A percentile compares a stretch with the other conserved stretches of the same genome.
Conservation (phyloP, 2,888 invertebrate genomes). For the Cheilosia soror region DNA sequence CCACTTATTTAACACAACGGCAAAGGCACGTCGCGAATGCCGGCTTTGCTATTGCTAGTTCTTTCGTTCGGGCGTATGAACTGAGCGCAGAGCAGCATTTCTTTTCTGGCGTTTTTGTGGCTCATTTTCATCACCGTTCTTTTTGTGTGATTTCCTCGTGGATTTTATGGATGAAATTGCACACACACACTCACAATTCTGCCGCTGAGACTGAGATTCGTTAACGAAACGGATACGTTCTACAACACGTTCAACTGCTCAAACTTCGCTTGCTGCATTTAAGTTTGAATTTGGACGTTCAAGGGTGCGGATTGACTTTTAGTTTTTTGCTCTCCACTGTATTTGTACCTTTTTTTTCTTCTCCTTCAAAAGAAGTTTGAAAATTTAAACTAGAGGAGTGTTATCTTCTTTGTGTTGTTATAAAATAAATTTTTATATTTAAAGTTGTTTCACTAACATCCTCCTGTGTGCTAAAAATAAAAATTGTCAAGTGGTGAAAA, state of each 20-base stretch:
- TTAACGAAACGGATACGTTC: constrained; percentile 42
- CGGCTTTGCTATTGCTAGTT: constrained; percentile 50
- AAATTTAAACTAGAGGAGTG: background rate
- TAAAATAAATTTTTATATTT: background rate
- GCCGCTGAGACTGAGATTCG: constrained; percentile 5
- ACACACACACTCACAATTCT: constrained; percentile 25
- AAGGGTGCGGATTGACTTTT: constrained; percentile 74
- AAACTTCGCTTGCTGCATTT: constrained; percentile 69
- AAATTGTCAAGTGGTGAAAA: constrained; percentile 32
- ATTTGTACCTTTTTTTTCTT: constrained; percentile 19
- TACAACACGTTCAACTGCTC: constrained; percentile 63
- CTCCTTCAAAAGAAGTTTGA: constrained; percentile 6
- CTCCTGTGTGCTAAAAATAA: constrained; percentile 17
- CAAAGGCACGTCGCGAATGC: constrained; percentile 49
- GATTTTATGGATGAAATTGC: constrained; percentile 43
- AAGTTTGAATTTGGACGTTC: constrained; percentile 75
- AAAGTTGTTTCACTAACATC: background rate
- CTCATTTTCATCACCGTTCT: constrained; percentile 33
- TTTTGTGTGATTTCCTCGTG: constrained; percentile 38
- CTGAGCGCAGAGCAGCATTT: constrained; percentile 32
- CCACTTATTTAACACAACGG: constrained; percentile 53
- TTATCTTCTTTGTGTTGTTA: background rate
- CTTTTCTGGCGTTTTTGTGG: background rate
- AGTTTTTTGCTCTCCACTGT: constrained; percentile 49
- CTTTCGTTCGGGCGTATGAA: constrained; percentile 41